These are phyloP conservation scores for Crenichthys baileyi DNA, from an alignment of 2,797 vertebrate genomes.

Conservation along the genomic window DNA sequence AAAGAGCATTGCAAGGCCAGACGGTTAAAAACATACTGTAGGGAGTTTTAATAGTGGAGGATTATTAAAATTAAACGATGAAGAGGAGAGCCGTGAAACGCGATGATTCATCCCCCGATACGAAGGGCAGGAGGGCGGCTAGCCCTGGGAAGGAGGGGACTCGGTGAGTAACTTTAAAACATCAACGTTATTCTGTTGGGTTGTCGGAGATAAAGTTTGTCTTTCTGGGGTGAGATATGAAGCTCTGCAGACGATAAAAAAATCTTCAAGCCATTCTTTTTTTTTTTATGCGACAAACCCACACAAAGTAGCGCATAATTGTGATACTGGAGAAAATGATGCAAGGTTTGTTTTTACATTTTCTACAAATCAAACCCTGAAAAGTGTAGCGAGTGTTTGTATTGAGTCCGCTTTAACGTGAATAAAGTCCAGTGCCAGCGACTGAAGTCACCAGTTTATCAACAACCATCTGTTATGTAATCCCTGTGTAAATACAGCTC, in stretches of 20 bases:
- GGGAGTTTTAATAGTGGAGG: rapidly evolving
- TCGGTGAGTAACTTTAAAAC: conserved; percentile 43
- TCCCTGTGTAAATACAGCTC: too few relatives aligned
- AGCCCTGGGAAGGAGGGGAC: not conserved
- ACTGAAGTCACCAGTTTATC: not conserved
- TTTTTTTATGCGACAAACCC: not conserved
- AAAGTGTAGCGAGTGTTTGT: not conserved
- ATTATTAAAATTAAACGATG: conserved; percentile 10
- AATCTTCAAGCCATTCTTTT: not conserved
- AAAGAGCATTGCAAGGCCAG: not conserved
- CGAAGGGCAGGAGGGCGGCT: not conserved
- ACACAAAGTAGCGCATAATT: not conserved
- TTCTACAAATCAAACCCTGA: not conserved
- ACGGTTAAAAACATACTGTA: not conserved
- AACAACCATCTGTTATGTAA: not conserved
- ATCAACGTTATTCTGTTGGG: not conserved
- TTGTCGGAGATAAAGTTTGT: too few relatives aligned
- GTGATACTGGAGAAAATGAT: not conserved
- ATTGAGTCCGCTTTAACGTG: too few relatives aligned
- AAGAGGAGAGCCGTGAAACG: conserved; percentile 43
- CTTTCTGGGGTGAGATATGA: not conserved
- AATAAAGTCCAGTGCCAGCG: not conserved
- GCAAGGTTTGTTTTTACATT: too few relatives aligned
- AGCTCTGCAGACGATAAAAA: not conserved
- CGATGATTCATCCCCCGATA: not conserved